Percentiles rank a stretch among this genome's conserved stretches.
These are phyloP conservation scores for Lochmaea crataegi DNA, from an alignment of 2,888 invertebrate species.

Conservation along the genomic window DNA sequence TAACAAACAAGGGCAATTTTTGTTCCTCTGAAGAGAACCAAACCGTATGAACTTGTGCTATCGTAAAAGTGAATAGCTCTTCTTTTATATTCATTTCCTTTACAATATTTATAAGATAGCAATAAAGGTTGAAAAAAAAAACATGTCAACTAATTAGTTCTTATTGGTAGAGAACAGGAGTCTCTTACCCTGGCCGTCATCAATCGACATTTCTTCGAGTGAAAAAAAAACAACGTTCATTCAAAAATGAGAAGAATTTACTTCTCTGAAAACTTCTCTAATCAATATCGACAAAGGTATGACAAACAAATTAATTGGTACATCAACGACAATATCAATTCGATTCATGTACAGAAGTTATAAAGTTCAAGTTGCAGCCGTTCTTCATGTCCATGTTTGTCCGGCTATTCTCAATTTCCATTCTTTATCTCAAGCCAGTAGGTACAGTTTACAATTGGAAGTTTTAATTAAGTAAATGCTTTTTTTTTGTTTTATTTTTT, in stretches of 20 bases:
- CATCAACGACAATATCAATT: constrained; percentile 51
- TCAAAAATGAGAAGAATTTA: constrained; percentile 33
- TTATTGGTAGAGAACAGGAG: constrained; percentile 28
- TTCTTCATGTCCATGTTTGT: constrained; percentile 53
- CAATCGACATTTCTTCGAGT: constrained; percentile 27
- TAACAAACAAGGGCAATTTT: background rate
- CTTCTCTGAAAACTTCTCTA: constrained; percentile 22
- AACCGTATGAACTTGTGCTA: background rate
- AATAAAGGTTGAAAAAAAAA: constrained; percentile 18
- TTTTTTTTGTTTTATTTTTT: constrained; percentile 39
- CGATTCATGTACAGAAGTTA: constrained; percentile 55
- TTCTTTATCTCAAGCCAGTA: constrained; percentile 50
- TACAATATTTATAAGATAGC: constrained; percentile 25
- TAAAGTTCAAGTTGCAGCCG: constrained; percentile 51
- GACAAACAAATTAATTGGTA: constrained; percentile 54
- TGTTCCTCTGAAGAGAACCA: too few species aligned
- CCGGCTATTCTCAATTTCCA: constrained; percentile 56
- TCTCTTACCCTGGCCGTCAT: constrained; percentile 17
- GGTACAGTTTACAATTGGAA: constrained; percentile 52
- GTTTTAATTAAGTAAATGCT: constrained; percentile 55
- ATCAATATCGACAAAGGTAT: constrained; percentile 44
- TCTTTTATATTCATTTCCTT: constrained; percentile 5
- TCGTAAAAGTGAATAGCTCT: background rate
- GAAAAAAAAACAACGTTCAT: constrained; percentile 19
- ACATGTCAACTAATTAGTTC: constrained; percentile 27